These are phyloP conservation scores for Danionella dracula DNA, from an alignment of 2,797 vertebrate genomes.

Conservation along the genomic window DNA sequence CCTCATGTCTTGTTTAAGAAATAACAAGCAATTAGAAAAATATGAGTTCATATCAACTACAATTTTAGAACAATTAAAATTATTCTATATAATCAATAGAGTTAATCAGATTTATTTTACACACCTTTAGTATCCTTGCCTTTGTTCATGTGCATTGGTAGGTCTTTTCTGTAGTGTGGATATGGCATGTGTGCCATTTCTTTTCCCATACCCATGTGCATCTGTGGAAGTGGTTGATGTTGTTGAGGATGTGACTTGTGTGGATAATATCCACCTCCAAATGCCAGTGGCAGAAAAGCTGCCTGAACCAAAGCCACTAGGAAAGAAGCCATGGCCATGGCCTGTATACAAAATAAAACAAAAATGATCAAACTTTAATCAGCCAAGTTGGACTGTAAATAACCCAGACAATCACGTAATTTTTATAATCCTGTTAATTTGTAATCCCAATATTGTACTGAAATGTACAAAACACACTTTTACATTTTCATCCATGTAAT, in stretches of 20 bases:
- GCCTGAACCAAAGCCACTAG: conserved; percentile 70
- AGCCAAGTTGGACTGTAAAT: too few relatives aligned
- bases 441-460: too few relatives aligned
- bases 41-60: too few relatives aligned
- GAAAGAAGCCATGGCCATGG: conserved; percentile 68
- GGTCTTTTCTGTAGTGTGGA: conserved; percentile 89
- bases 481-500: too few relatives aligned
- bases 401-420: too few relatives aligned
- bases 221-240: conserved; percentile 86
- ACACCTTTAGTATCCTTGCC: conserved; percentile 90
- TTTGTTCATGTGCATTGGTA: conserved; percentile 84
- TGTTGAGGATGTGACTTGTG: conserved; percentile 87
- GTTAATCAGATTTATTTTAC: too few relatives aligned
- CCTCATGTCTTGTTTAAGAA: too few relatives aligned
- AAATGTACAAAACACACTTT: too few relatives aligned
- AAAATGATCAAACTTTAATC: too few relatives aligned
- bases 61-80: background rate
- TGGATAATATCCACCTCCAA: conserved; percentile 85
- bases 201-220: conserved; percentile 84
- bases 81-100: background rate
- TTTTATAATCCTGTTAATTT: too few relatives aligned
- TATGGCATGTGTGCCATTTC: conserved; percentile 86
- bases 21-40: too few relatives aligned
- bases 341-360: conserved; percentile 42
- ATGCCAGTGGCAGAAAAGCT: conserved; percentile 64